Conservation (phyloP, 2,888 invertebrate genomes). For the Andricus curvator region DNA sequence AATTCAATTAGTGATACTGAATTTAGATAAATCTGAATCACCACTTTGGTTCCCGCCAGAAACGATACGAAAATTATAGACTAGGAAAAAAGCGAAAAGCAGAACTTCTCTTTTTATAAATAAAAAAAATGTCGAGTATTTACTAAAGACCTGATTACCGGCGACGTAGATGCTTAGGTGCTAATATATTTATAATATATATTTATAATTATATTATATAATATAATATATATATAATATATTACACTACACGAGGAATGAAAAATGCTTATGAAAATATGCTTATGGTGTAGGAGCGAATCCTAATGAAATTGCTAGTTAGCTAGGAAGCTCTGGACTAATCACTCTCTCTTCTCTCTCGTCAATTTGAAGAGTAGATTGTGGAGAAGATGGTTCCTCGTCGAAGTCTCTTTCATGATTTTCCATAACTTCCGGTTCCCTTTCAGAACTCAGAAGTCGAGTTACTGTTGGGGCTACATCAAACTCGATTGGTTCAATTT, state of each 20-base stretch:
- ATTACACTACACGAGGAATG: slow-evolving; percentile 37
- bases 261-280: slow-evolving; percentile 39
- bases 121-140: slow-evolving; percentile 5
- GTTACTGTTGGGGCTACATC: background rate
- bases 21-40: background rate
- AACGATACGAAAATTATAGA: slow-evolving; percentile 21
- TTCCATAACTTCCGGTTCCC: slow-evolving; percentile 16
- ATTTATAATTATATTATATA: background rate
- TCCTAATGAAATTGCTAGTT: slow-evolving; percentile 52
- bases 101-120: background rate
- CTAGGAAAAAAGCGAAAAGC: slow-evolving; percentile 22
- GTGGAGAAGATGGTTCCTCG: slow-evolving; percentile 43
- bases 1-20: background rate
- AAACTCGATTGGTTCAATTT: slow-evolving; percentile 24
- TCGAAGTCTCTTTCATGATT: slow-evolving; percentile 48
- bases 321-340: slow-evolving; percentile 58
- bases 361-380: slow-evolving; percentile 49
- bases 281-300: slow-evolving; percentile 23
- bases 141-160: slow-evolving; percentile 29
- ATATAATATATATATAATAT: background rate
- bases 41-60: background rate
- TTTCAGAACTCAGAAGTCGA: background rate
- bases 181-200: background rate
- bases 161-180: background rate
- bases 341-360: slow-evolving; percentile 52